Base-by-base conservation (phyloP, 2,888 invertebrate species). In the Conchocele bisecta region DNA sequence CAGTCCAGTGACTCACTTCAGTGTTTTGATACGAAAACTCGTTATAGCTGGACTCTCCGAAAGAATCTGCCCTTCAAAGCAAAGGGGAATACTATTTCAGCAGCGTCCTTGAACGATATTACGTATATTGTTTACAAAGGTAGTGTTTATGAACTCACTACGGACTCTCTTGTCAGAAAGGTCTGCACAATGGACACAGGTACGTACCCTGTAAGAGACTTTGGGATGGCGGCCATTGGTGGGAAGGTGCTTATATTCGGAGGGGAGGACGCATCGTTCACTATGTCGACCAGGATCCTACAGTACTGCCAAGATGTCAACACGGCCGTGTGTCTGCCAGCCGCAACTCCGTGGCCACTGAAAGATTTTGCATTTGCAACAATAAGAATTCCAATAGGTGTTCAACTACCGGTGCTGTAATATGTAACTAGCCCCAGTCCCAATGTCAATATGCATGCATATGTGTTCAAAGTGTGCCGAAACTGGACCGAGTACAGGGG, bases 261-360 rank as follows among this genome's bases (percentile, higher is more conserved):
- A 6, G 75, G 75, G 6, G 75, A 75, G 41, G 71, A 75, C 50
- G 65, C 57, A 13, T 65, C 39, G 29, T 71, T 75, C 28, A 50
- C 31, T 24, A 31, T 29, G 13, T 42, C 51, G 9, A 63, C 22
- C n/a, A 33, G 41, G 20, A 33, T 75, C 6, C 13, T 64, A 17
- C 68, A 71, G 35, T 67, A 41, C 41, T 68, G 72, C 41, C 39
- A 39, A 9, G 37, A 17, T 9, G 39, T 61, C 2, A 60, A 37
- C 9, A 50, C 60, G 20, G 24, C 53, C 1, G 64, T 65, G 1
- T 46, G 41, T 20, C 53, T 75, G n/a, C 60, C 71, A 22, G 35
- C 41, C 4, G 31, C 41, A 17, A 59, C 60, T 4, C 75, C 75
- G 7, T 64, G 60, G 41, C 11, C 50, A 15, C 44, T 75, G 39